Evolutionary conservation across 2,888 invertebrate species (phyloP), one percentile per base, ranked within the genome.

Genomic region (Plebejus argus): DNA sequence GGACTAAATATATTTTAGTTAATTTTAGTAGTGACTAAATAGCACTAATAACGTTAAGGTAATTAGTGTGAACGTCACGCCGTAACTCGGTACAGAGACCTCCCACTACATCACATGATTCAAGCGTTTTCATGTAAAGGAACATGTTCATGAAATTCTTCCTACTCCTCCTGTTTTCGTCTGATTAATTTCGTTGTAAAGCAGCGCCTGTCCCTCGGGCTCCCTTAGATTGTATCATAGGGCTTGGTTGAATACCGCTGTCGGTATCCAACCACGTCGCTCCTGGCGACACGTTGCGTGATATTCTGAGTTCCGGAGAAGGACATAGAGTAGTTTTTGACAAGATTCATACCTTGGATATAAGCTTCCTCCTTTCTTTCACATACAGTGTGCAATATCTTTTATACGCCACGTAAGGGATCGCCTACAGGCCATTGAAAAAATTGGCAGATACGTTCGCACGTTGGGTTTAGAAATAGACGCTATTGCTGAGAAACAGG

Each of bases 31-130:
- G 76, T 76, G 76, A 66, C 53, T 15, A 49, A 71, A 78, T 76
- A n/a, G 49, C 18, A 33, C 20, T 15, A 45, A 28, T 76, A 23
- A 70, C 8, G 20, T 70, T 76, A 70, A 18, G 49, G 5, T 49
- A 49, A 76, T 28, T 49, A 70, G 49, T 23, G 33, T 28, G 6
- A 33, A 23, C 53, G n/a, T 75, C 70, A 79, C 78, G 79, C 79
- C 76, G 79, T 77, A 75, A 20, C 75, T 28, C 83, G 84, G 20
- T 23, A 10, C 61, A 0, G 61, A 83, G 81, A 83, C 85, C 88
- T 83, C 89, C 89, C 89, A 89, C 89, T 80, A 87, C 87, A 90
- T 90, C 91, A 90, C 89, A 89, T 90, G 90, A 89, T 85, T 83
- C 79, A 79, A 79, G 76, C 78, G 28, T 28, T 70, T 33, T 81